These are phyloP conservation scores for Drosophila athabasca DNA, from an alignment of 1,140 invertebrate species.

Conservation along the genomic window DNA sequence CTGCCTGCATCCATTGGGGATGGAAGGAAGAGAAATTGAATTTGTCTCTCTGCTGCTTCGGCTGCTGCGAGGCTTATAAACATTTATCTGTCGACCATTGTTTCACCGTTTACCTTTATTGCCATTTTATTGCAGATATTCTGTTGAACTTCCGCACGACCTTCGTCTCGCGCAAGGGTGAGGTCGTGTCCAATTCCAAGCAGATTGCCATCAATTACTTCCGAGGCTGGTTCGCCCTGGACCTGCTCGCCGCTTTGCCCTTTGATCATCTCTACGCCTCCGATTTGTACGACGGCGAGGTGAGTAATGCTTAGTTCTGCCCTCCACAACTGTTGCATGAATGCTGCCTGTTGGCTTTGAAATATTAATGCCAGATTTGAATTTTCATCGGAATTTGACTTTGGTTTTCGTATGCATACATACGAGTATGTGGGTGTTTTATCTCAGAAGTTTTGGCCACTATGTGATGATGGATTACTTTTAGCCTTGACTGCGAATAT, in stretches of 20 bases:
- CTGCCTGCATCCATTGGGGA: neutral
- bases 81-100: conserved; percentile 13
- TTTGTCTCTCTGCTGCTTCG: conserved; percentile 45
- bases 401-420: too few species aligned
- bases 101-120: conserved; percentile 50
- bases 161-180: conserved; percentile 98
- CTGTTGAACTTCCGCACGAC: conserved; percentile 99
- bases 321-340: conserved; percentile 15
- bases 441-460: too few species aligned
- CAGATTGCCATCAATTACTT: conserved; percentile 96
- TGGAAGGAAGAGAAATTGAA: conserved; percentile 12
- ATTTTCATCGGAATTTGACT: neutral
- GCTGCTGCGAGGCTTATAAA: conserved; percentile 32
- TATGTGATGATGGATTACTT: conserved; percentile 9
- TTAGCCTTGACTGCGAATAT: neutral
- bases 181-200: conserved; percentile 97
- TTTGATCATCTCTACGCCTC: conserved; percentile 97
- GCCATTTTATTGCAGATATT: conserved; percentile 92
- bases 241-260: conserved; percentile 96
- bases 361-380: conserved; percentile 42
- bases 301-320: conserved; percentile 84
- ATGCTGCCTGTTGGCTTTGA: conserved; percentile 22
- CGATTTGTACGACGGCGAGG: conserved; percentile 92
- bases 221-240: conserved; percentile 97
- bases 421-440: too few species aligned